Conservation (phyloP, 2,797 vertebrate species). For the Chromis chromis region DNA sequence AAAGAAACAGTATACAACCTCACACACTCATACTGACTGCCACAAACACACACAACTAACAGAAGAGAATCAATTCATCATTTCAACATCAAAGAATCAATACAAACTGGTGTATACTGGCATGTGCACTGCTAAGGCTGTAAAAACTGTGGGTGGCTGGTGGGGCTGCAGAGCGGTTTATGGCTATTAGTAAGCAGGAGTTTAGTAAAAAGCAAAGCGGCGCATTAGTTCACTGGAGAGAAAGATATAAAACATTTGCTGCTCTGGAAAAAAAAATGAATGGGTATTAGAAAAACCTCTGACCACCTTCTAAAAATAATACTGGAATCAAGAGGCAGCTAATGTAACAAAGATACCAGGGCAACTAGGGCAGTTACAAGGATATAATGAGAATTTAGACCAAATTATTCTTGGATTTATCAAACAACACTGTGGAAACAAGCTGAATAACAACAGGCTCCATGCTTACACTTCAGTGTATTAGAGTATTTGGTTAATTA, state of each 20-base stretch:
- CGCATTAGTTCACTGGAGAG: constrained; percentile 59
- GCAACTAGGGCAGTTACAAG: too few species aligned
- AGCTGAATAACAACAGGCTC: too few species aligned
- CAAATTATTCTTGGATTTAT: too few species aligned
- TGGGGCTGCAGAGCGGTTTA: constrained; percentile 32
- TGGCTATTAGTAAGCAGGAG: constrained; percentile 64
- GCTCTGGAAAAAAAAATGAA: constrained; percentile 9
- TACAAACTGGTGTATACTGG: background rate
- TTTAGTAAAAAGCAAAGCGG: constrained; percentile 77
- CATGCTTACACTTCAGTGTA: too few species aligned
- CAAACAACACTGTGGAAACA: too few species aligned
- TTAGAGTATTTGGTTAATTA: too few species aligned
- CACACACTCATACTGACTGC: constrained; percentile 50
- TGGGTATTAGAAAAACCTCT: constrained; percentile 29
- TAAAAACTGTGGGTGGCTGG: constrained; percentile 14
- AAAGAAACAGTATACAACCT: background rate
- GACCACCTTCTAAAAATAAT: constrained; percentile 37
- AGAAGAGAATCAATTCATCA: constrained; percentile 3
- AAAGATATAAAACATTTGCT: constrained; percentile 12
- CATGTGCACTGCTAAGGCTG: background rate
- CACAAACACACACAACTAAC: constrained; percentile 3
- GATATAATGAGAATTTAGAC: too few species aligned
- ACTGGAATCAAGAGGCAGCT: constrained; percentile 2
- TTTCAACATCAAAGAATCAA: background rate
- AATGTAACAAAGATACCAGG: background rate